A percentile compares a stretch with the other conserved stretches of the same genome.
These are phyloP conservation scores for Microtus montanus DNA, from an alignment of 2,113 vertebrate genomes.

Conservation along the genomic window DNA sequence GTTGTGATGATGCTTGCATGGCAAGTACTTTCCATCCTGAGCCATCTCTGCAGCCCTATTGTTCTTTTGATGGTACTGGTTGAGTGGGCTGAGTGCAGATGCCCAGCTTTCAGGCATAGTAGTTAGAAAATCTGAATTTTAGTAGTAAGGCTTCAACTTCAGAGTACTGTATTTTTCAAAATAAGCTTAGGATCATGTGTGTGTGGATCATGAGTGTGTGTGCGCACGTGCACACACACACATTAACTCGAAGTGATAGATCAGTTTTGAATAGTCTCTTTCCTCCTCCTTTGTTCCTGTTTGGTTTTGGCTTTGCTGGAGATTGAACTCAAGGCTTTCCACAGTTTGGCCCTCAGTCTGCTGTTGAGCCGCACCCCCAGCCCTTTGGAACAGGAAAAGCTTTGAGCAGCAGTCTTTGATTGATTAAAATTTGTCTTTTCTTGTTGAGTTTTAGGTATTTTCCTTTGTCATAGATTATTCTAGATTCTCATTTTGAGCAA, in stretches of 20 bases:
- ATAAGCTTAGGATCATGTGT: constrained; percentile 11
- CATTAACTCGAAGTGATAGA: not conserved
- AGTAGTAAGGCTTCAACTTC: not conserved
- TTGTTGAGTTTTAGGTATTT: constrained; percentile 25
- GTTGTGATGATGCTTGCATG: not conserved
- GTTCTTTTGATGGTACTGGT: not conserved
- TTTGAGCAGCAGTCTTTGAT: not conserved
- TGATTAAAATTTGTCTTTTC: constrained; percentile 26
- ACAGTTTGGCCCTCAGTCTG: not conserved
- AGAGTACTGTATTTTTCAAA: constrained; percentile 7
- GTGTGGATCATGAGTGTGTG: not conserved
- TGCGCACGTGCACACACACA: not conserved
- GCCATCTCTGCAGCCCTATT: not conserved
- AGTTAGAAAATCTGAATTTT: constrained; percentile 23
- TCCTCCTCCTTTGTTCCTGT: not conserved
- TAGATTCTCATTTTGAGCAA: constrained; percentile 22
- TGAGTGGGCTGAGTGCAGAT: constrained; percentile 23
- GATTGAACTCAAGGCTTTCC: no score
- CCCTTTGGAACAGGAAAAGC: constrained; percentile 31
- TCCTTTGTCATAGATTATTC: constrained; percentile 37
- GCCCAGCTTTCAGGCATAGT: not conserved
- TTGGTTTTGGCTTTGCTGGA: not conserved
- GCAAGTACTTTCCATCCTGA: not conserved
- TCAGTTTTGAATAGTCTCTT: not conserved
- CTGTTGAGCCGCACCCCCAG: not conserved